phyloP scores from a whole-genome alignment of 2,888 invertebrate species.

The Aphrophora alni region DNA sequence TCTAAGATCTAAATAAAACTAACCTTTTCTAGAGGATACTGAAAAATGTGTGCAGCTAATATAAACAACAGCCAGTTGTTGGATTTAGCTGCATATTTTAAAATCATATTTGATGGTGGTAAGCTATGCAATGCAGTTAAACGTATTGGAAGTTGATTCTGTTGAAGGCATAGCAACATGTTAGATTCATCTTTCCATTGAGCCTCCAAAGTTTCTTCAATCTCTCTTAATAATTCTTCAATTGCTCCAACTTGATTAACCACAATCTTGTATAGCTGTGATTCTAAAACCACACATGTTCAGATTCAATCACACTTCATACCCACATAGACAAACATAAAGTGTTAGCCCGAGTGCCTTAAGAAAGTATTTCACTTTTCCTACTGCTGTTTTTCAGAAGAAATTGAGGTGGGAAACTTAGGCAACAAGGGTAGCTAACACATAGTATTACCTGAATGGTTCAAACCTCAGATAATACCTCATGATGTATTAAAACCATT shows the following conservation, averaged over 20 bases:
- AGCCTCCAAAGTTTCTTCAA: background rate
- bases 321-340: too few species aligned
- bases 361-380: too few species aligned
- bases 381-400: too few species aligned
- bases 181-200: background rate
- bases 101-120: conserved; percentile 64
- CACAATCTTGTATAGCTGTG: background rate
- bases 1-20: background rate
- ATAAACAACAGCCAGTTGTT: conserved; percentile 76
- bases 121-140: conserved; percentile 66
- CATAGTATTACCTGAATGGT: too few species aligned
- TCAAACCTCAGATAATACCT: too few species aligned
- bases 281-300: background rate
- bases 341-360: too few species aligned
- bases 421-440: too few species aligned
- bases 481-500: too few species aligned
- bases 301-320: too few species aligned
- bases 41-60: conserved; percentile 71
- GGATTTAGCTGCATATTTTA: conserved; percentile 65
- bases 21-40: conserved; percentile 70
- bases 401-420: too few species aligned
- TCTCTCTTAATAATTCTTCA: background rate
- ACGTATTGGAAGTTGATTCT: conserved; percentile 60
- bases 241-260: background rate
- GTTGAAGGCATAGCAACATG: background rate